Evolutionary conservation across 2,113 vertebrate genomes (phyloP).

Genomic region (Tetrax tetrax): DNA sequence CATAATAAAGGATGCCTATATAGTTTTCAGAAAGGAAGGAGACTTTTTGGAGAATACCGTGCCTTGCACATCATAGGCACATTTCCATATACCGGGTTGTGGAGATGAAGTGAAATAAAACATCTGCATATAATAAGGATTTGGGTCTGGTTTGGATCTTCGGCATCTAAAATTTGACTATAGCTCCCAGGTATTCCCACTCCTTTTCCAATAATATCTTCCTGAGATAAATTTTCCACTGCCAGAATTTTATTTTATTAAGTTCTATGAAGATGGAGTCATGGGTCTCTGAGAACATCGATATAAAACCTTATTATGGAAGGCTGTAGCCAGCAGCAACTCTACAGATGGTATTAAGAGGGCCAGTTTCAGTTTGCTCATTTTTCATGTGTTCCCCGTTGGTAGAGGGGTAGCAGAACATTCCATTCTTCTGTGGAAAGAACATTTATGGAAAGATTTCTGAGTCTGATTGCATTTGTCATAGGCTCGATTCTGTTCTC

Average conservation of each 20-base stretch:
- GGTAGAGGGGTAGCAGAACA: background rate
- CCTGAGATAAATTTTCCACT: background rate
- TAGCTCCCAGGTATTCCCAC: background rate
- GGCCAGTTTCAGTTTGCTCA: background rate
- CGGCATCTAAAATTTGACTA: background rate
- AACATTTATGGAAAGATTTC: background rate
- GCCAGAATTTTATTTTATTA: background rate
- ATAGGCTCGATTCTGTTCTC: background rate
- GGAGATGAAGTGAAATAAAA: conserved; percentile 10
- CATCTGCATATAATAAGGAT: background rate
- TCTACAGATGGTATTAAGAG: background rate
- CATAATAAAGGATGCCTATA: background rate
- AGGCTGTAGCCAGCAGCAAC: background rate
- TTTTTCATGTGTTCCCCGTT: background rate
- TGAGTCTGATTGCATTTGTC: background rate
- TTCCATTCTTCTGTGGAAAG: background rate
- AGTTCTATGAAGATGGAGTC: background rate
- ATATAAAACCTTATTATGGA: background rate
- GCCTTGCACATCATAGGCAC: background rate
- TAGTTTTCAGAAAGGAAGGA: background rate
- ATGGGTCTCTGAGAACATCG: background rate
- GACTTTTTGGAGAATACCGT: background rate
- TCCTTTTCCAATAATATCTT: background rate
- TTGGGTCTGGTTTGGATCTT: conserved; percentile 5
- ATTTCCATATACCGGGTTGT: background rate